Evolutionary conservation across 1,140 invertebrate genomes (phyloP), one percentile per base, ranked within the genome.

Genomic region (Drosophila willistoni): DNA sequence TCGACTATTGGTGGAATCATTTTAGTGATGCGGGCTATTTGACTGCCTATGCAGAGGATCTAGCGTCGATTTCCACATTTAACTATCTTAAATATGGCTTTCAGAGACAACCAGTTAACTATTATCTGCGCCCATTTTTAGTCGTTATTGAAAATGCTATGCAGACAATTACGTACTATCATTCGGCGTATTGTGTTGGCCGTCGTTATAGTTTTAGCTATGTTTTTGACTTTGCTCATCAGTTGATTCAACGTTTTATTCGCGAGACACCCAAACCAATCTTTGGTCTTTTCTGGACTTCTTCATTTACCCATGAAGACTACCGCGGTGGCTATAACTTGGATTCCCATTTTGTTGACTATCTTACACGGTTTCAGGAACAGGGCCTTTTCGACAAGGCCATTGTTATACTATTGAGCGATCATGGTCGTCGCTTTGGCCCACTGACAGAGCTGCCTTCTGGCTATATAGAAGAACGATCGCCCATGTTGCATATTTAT

Each of bases 361-460:
- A 95, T 78, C 92, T 97, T 10, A 87, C 93, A 57, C 87, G 93
- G 5, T 84, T 96, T 22, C 92, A 95, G 25, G 73, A 93, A 1
- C 91, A 92, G 1, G 94, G 94, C 0, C 91, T 94, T 9, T 91
- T 96, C 44, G 94, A 96, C 22, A 94, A 94, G 44, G 94, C 95
- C 0, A 92, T 96, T 77, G 90, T 99, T 0, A 93, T 99, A 17
- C 93, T 98, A 19, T 93, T 98, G 76, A 98, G 97, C 77, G 98
- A 99, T 92, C 98, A 99, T 91, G 98, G 98, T 0, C 95, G 97
- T 80, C 91, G 98, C 19, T 98, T 95, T 93, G 98, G 98, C 3
- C 92, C 93, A 2, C 94, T 97, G 29, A 90, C 96, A 33, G 83
- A 94, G 59, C 62, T 90, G 14, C 7, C 57, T 74, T 94, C 96